phyloP scores from a whole-genome alignment of 2,888 invertebrate genomes.

The Eretmocerus hayati region DNA sequence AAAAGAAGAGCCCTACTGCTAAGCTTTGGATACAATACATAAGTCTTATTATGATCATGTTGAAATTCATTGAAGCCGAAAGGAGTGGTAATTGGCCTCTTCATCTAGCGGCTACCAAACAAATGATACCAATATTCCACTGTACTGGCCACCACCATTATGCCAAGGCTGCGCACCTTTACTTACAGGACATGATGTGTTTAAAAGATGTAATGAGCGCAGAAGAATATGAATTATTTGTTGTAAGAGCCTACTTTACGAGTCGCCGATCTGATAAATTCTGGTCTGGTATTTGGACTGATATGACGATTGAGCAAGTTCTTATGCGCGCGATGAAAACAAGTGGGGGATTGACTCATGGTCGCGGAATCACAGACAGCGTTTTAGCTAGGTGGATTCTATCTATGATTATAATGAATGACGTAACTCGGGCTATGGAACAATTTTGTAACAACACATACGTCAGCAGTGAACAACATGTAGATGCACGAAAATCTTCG shows the following conservation, averaged over 20 bases:
- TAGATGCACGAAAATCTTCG: no score
- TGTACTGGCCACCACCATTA: constrained; percentile 32
- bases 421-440: constrained; percentile 21
- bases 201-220: constrained; percentile 19
- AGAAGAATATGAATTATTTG: constrained; percentile 13
- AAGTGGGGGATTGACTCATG: constrained; percentile 25
- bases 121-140: constrained; percentile 30
- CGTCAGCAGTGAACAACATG: constrained; percentile 23
- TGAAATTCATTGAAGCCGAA: constrained; percentile 29
- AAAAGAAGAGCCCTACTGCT: constrained; percentile 11
- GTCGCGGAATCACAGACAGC: constrained; percentile 22
- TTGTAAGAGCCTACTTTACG: constrained; percentile 22
- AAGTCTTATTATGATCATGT: constrained; percentile 13
- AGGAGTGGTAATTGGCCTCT: constrained; percentile 25
- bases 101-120: constrained; percentile 26
- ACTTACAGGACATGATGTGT: constrained; percentile 31
- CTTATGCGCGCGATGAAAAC: constrained; percentile 24
- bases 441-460: constrained; percentile 13
- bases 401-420: constrained; percentile 14
- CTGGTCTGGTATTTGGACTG: constrained; percentile 25
- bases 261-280: constrained; percentile 23
- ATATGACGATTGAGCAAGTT: constrained; percentile 25
- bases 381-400: constrained; percentile 13
- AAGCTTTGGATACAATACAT: constrained; percentile 24
- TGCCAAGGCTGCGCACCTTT: constrained; percentile 30